Base-by-base conservation (phyloP, 2,888 invertebrate species). In the Eledona agricola region DNA sequence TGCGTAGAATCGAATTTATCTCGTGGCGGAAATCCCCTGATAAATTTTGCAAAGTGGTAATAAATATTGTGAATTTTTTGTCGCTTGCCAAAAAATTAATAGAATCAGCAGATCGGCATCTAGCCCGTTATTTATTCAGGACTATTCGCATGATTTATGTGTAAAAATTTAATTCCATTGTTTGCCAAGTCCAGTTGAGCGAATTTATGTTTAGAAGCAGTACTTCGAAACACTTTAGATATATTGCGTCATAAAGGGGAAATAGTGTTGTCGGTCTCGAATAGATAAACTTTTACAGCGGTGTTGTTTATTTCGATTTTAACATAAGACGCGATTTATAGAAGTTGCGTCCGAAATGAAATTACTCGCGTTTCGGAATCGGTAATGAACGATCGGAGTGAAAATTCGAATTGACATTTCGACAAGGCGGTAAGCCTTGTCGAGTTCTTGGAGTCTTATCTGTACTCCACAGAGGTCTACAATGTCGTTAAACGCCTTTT, bases 401-500 rank as follows among this genome's bases (percentile, higher is more conserved):
- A 56, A 57, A 50, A 58, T 57, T 57, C 55, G 55, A 61, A 46
- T 55, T 51, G 56, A 55, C 60, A 53, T 45, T 59, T 59, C 59
- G 61, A 59, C 61, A 59, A 43, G n/a, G 54, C 38, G 26, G 53
- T 60, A 60, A 60, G 62, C 59, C 59, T 38, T 57, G 60, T 60
- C 62, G 55, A 57, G 57, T 58, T 59, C 50, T 56, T 53, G 57
- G 49, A 55, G 58, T 57, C 58, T 63, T 60, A 62, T 61, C 61
- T 52, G 51, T 35, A 50, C 32, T 50, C 51, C 38, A 51, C 58
- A 58, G 62, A 55, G 62, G 59, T 60, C 60, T 62, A 58, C 59
- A 54, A 45, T 57, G 63, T 60, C 66, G 66, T 66, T 65, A 66
- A 59, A 54, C 57, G 61, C 64, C 63, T 60, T 61, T 64, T 64